These are phyloP conservation scores for Epinotia brunnichana DNA, from an alignment of 2,888 invertebrate genomes.

Conservation along the genomic window DNA sequence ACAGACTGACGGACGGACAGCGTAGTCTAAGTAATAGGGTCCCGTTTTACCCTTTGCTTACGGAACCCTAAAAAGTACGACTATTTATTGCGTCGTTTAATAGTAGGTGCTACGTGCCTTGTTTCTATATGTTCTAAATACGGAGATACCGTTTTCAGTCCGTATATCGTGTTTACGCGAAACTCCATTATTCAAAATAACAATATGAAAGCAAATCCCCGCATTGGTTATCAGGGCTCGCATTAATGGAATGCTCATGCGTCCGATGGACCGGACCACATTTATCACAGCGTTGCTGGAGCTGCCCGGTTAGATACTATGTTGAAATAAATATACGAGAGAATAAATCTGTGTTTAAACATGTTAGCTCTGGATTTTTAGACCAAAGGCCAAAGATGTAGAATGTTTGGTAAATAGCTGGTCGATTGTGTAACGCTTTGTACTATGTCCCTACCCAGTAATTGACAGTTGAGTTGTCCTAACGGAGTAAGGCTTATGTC, in stretches of 20 bases:
- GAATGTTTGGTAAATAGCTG: no score
- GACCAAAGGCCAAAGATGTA: no score
- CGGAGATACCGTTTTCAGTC: conserved; percentile 14
- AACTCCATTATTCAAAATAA: conserved; percentile 27
- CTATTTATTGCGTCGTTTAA: not conserved
- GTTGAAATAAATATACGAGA: not conserved
- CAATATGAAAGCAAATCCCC: conserved; percentile 31
- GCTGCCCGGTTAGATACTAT: conserved; percentile 17
- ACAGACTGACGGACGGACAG: no score
- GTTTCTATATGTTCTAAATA: not conserved
- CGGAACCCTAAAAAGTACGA: no score
- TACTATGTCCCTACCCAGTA: no score
- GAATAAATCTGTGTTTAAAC: not conserved
- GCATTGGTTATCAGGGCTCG: conserved; percentile 20
- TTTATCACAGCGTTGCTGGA: conserved; percentile 32
- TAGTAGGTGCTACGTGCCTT: not conserved
- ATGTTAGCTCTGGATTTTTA: no score
- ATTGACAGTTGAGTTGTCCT: no score
- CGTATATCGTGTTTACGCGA: conserved; percentile 7
- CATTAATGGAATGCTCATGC: conserved; percentile 39
- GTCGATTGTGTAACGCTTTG: no score
- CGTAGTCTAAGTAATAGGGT: no score
- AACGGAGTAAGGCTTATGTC: no score
- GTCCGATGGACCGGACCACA: conserved; percentile 23
- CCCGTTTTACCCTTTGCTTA: no score